Evolutionary conservation across 2,888 invertebrate species (phyloP), one percentile per base, ranked within the genome.

Genomic region (Pandemis heparana): DNA sequence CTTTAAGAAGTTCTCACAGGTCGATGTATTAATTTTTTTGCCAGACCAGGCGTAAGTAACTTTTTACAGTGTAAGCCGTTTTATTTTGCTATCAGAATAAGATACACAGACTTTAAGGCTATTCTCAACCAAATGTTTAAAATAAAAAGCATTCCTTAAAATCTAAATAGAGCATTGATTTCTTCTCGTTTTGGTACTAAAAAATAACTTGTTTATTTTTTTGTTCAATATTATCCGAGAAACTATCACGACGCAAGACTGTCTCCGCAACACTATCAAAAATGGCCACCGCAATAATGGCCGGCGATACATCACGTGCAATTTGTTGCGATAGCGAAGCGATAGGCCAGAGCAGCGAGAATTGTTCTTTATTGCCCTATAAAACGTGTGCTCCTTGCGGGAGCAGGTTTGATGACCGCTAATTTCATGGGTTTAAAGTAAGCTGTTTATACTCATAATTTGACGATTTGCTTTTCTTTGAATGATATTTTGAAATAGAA

Each of bases 311-410:
- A 92, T 92, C 92, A 90, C 89, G 84, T 85, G 90, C 92, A 92
- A 92, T 92, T 93, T 93, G 92, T 93, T 85, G 91, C 92, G 91
- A 92, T 91, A 89, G 89, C 89, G 82, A 84, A 82, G 79, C 87
- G 89, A 89, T 91, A 89, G 87, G 85, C 83, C 82, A 84, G 83
- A 81, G 82, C 79, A 75, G 77, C 78, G 79, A 80, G 87, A 83
- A 88, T 87, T 88, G 89, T 91, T 84, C 87, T 92, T 92, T 92
- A 92, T 92, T 84, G 87, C 83, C 80, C 87, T 82, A 88, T 89
- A 90, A 90, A 89, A 86, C 83, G 81, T 74, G 74, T 64, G 74
- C 66, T 56, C 56, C 66, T 67, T 67, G 66, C 67, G 77, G 81
- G 82, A 73, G 75, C 75, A 74, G 77, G 75, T 74, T 77, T 77